phyloP scores from a whole-genome alignment of 1,140 invertebrate species.

The Linepithema humile region DNA sequence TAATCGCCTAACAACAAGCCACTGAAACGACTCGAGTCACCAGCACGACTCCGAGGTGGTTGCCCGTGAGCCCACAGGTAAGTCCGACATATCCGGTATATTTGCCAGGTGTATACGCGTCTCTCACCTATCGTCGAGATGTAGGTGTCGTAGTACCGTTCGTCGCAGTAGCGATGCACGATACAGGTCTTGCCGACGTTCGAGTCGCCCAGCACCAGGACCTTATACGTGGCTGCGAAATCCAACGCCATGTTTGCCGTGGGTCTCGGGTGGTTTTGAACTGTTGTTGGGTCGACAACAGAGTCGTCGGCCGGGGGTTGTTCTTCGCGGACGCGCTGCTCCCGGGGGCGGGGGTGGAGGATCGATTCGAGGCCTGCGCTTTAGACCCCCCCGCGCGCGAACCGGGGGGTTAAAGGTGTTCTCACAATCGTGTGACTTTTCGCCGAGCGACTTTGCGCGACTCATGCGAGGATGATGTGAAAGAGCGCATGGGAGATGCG shows the following conservation, averaged over 20 bases:
- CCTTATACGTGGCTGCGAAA: conserved; percentile 93
- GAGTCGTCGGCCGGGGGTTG: conserved; percentile 75
- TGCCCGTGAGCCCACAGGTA: neutral
- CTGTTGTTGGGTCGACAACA: conserved; percentile 76
- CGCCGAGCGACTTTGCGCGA: conserved; percentile 49
- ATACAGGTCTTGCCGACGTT: conserved; percentile 97
- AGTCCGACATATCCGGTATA: neutral
- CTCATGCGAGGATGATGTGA: neutral
- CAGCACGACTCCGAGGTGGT: neutral
- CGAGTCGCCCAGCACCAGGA: conserved; percentile 94
- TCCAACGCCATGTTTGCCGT: conserved; percentile 89
- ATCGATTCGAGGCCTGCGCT: conserved; percentile 80
- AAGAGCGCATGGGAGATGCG: neutral
- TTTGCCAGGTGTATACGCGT: neutral
- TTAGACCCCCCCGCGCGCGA: conserved; percentile 9
- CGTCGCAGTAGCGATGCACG: conserved; percentile 95
- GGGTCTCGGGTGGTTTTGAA: conserved; percentile 69
- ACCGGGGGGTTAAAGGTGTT: conserved; percentile 23
- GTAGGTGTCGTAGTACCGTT: conserved; percentile 95
- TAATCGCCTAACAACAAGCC: neutral
- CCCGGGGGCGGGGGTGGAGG: conserved; percentile 59
- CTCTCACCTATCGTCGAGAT: conserved; percentile 95
- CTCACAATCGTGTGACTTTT: conserved; percentile 52
- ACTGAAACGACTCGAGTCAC: neutral
- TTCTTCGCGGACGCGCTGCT: conserved; percentile 55